Evolutionary conservation across 2,797 vertebrate species (phyloP).

Genomic region (Tamandua tetradactyla): DNA sequence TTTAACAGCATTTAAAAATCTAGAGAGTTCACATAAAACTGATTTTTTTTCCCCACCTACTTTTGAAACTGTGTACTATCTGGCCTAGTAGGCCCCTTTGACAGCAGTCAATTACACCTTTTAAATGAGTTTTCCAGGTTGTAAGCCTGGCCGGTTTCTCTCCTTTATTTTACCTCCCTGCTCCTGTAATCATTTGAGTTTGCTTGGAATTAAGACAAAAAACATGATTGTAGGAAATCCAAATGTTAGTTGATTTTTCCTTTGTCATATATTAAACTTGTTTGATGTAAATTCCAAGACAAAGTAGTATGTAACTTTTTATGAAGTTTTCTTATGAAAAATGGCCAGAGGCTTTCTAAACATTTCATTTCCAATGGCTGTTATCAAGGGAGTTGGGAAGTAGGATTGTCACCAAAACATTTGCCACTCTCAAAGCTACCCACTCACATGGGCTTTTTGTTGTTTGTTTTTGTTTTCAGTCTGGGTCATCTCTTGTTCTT

Average conservation of each 20-base stretch:
- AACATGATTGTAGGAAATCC: not conserved
- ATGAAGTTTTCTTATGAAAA: slow-evolving; percentile 5
- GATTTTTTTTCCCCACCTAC: not conserved
- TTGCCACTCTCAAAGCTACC: not conserved
- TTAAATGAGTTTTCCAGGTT: not conserved
- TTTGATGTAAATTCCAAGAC: slow-evolving; percentile 34
- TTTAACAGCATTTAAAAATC: slow-evolving; percentile 29
- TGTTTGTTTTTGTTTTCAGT: not conserved
- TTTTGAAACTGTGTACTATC: not conserved
- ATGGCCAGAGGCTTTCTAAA: slow-evolving; percentile 14
- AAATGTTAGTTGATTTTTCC: slow-evolving; percentile 33
- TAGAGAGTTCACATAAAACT: slow-evolving; percentile 37
- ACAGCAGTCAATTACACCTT: not conserved
- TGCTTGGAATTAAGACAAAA: slow-evolving; percentile 20
- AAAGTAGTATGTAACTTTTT: not conserved
- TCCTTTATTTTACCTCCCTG: not conserved
- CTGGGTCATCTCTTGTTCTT: not conserved
- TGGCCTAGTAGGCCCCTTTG: not conserved
- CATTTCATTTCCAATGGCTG: not conserved
- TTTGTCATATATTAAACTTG: not conserved
- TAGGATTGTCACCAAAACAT: slow-evolving; percentile 25
- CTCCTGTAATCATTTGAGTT: slow-evolving; percentile 11
- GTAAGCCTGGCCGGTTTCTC: not conserved
- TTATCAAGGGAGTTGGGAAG: slow-evolving; percentile 5
- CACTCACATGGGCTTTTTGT: not conserved